Evolutionary conservation across 1,140 invertebrate genomes (phyloP).

Genomic region (Acyrthosiphon pisum): DNA sequence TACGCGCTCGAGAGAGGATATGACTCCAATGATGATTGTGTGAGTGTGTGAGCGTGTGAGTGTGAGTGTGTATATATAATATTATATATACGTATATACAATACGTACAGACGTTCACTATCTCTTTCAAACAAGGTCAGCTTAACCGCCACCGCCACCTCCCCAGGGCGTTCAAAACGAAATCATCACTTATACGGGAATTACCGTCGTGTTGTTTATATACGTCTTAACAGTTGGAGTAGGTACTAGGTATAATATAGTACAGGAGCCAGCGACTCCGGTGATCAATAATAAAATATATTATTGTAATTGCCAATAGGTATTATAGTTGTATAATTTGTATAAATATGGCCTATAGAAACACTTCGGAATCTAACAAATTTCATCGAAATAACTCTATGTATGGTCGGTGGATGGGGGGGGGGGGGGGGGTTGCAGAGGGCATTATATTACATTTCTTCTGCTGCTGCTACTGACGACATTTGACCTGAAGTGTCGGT

Average conservation of each 20-base stretch:
- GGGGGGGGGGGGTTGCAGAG: no score
- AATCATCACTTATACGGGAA: conserved; percentile 22
- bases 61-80: no score
- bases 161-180: conserved; percentile 8
- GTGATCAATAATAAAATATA: background rate
- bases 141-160: background rate
- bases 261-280: background rate
- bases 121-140: conserved; percentile 48
- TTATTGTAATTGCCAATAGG: background rate
- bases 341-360: background rate
- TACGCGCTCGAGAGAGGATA: background rate
- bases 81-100: background rate
- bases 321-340: background rate
- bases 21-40: background rate
- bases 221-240: background rate
- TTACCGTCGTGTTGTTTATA: background rate
- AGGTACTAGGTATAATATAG: background rate
- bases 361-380: background rate
- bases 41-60: background rate
- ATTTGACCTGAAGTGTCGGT: background rate
- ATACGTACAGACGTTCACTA: conserved; percentile 11
- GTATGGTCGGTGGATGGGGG: background rate
- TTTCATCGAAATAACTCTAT: background rate
- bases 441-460: background rate
- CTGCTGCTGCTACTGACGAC: background rate